Evolutionary conservation across 2,888 invertebrate species (phyloP), one percentile per base, ranked within the genome.

Genomic region (Tillus elongatus): DNA sequence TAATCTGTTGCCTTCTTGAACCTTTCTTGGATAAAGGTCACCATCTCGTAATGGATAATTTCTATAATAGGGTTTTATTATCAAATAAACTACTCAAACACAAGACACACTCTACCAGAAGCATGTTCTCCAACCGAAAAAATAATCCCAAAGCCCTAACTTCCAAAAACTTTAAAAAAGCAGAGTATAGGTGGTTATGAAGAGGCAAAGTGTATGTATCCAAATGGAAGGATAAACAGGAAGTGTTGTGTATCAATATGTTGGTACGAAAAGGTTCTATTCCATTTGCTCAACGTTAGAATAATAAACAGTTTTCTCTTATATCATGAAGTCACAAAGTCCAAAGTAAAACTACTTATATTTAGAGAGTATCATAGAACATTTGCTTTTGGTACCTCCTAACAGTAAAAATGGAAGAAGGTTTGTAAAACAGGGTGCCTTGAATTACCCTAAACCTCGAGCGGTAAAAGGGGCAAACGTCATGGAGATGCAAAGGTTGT

Each of bases 11-110:
- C 33, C 40, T 53, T 30, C 47, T 52, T 43, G 16, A 45, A 30
- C 45, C 51, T 16, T 53, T 49, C 37, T 36, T 55, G 13, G 36
- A 49, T 32, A 46, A 49, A 36, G 52, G 52, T 14, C 50, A 51
- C 37, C 41, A 50, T 35, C 33, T 55, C 14, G 50, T 42, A 37
- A 54, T 53, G 50, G 54, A 52, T 19, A 50, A 48, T 34, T 50
- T 41, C 36, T 49, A 47, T 33, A 51, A 49, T 30, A 46, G 43
- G 39, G 27, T 46, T 11, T 11, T 37, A 10, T 29, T 50, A 11
- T 39, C 45, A 4, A 34, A 45, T 11, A 42, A 41, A 34, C 33
- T 46, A 31, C 35, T 50, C 4, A 10, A 27, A 9, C 19, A 33
- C n/a, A 33, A 41, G 15, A 46, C 48, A 3, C 43, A 50, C 37